A percentile compares a stretch with the other conserved stretches of the same genome.
Conservation (phyloP, 2,888 invertebrate species). For the Heliconius ethilla region DNA sequence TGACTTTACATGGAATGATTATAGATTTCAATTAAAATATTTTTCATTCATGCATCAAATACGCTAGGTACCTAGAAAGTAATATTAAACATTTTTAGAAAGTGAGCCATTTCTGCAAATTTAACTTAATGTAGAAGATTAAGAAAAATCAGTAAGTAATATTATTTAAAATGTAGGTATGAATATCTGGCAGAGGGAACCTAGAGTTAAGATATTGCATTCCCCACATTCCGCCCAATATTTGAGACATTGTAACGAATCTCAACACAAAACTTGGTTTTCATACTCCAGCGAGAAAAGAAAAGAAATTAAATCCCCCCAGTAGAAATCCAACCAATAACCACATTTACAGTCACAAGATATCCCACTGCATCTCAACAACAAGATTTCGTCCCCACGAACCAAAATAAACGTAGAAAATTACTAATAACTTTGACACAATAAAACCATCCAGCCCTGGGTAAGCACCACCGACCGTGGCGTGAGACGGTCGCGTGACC, state of each 20-base stretch:
- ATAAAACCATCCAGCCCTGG: constrained; percentile 33
- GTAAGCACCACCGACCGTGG: constrained; percentile 49
- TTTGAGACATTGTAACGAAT: not conserved
- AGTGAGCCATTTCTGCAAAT: no score
- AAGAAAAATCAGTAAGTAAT: no score
- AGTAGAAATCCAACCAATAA: not conserved
- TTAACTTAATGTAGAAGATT: no score
- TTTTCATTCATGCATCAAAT: no score
- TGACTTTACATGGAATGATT: no score
- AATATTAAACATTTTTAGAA: no score
- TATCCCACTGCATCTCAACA: not conserved
- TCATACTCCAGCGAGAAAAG: not conserved
- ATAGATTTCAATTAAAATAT: no score
- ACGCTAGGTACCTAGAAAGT: no score
- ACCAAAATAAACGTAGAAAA: constrained; percentile 4
- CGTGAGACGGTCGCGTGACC: constrained; percentile 70
- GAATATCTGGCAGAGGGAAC: not conserved
- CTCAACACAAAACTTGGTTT: no score
- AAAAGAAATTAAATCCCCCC: not conserved
- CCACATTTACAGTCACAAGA: not conserved
- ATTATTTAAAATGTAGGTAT: no score
- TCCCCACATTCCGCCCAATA: not conserved
- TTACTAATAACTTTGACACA: constrained; percentile 25
- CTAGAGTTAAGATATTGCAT: not conserved
- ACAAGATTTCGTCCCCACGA: not conserved